phyloP scores from a whole-genome alignment of 2,113 vertebrate genomes.

The Nibea coibor region DNA sequence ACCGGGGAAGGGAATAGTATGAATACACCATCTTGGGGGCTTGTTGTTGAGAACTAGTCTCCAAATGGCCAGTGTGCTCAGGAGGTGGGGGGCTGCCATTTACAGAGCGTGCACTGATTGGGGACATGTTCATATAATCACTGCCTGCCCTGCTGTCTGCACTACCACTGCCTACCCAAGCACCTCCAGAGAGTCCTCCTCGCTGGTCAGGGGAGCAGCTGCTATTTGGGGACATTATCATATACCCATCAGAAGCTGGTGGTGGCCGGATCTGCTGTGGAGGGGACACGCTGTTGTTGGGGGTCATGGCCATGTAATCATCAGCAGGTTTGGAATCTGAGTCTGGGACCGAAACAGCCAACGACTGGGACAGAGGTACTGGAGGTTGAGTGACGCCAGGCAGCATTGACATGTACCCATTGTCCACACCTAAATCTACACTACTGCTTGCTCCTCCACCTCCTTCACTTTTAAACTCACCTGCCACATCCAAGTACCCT shows the following conservation, averaged over 20 bases:
- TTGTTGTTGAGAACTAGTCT: constrained; percentile 73
- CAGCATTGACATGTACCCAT: constrained; percentile 86
- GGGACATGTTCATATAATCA: constrained; percentile 90
- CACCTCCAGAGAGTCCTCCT: constrained; percentile 62
- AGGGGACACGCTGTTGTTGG: constrained; percentile 84
- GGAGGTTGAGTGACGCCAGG: constrained; percentile 82
- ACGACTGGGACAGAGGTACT: constrained; percentile 69
- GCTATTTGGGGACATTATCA: constrained; percentile 86
- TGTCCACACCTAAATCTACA: constrained; percentile 74
- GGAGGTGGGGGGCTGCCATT: constrained; percentile 78
- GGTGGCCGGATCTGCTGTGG: constrained; percentile 81
- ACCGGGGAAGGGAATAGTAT: constrained; percentile 84
- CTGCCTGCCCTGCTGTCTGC: constrained; percentile 77
- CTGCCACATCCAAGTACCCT: constrained; percentile 80
- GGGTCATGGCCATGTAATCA: constrained; percentile 87
- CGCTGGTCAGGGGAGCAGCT: constrained; percentile 86
- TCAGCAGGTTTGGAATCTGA: constrained; percentile 75
- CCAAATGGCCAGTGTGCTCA: constrained; percentile 57
- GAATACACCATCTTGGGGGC: constrained; percentile 84
- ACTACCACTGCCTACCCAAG: constrained; percentile 80
- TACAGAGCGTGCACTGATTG: constrained; percentile 81
- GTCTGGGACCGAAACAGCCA: constrained; percentile 77
- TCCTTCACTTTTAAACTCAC: constrained; percentile 74
- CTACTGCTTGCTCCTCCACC: constrained; percentile 42
- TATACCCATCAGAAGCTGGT: constrained; percentile 82